Base-by-base conservation (phyloP, 2,797 vertebrate species). In the Gambusia yucatana region DNA sequence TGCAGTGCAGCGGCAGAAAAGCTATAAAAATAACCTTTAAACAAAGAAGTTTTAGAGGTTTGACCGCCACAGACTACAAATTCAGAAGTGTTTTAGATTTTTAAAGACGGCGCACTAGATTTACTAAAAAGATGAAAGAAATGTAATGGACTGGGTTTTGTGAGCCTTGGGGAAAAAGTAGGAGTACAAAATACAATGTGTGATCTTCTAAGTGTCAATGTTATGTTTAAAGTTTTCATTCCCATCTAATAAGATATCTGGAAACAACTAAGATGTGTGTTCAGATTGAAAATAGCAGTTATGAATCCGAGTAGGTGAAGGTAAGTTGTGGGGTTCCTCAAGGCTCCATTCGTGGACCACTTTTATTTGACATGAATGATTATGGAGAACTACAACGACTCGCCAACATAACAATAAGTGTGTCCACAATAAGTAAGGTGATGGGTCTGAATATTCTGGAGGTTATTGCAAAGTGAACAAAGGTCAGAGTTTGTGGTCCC, bases 1-100 rank as follows among this genome's bases (percentile, higher is more conserved):
- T 91, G 89, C 83, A 84, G 86, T 86, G 88, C 87, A 73, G 80
- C 7, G 69, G 78, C 70, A 76, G 78, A 78, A 86, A 81, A 50
- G 48, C 78, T 73, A 75, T 82, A 83, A 80, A 80, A 91, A 89
- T 82, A 86, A 87, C 86, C 84, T 88, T 87, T 84, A 76, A 87
- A 84, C 73, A 77, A 82, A 80, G 67, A 82, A 41, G 72, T 80
- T 90, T 79, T 39, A 75, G 73, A 88, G 77, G 13, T 63, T 77
- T 88, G 61, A 79, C 76, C 81, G 39, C 72, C 82, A 82, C 82
- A 77, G 75, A 72, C 3, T 0, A 83, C 79, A 65, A 47, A 0
- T 63, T 2, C 17, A 75, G 0, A 48, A 14, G 43, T n/a, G 6
- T 46, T 7, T 3, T 13, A 22, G 8, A 59, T 16, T 52, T 36